Evolutionary conservation across 64 coral and sea anemone genomes (phyloP), one percentile per base, ranked within the genome.

Genomic region (Stichodactyla helianthus): DNA sequence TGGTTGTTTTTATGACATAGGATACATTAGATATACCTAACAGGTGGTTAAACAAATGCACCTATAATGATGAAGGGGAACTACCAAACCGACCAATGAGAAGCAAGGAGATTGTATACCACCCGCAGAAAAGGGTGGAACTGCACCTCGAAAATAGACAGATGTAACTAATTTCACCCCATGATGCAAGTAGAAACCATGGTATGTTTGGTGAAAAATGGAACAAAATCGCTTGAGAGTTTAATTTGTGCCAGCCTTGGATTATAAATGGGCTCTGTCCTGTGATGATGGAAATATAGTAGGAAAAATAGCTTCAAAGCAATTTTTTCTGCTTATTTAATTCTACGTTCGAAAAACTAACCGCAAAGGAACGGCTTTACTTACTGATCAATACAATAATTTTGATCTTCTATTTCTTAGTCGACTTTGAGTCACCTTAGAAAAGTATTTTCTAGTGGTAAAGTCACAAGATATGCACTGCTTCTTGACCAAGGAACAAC

Each of bases 401-500:
- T 13, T 74, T 74, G 25, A 74, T 74, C 68, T 74, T 15, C 68
- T 2, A 12, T 74, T 74, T 74, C 25, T 74, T 11, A 11, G 35
- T 74, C 12, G 12, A 10, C 22, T 11, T 74, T 10, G 68, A 74
- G 11, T 74, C 23, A 26, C 7, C 2, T 26, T 11, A 26, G 12
- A 74, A n/a, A 31, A 10, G n/a, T 8, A 11, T 23, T 26, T 31
- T 74, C 7, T 27, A 27, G 26, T 23, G 25, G 65, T 20, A 70
- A n/a, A 20, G 65, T 74, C 20, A 1, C 10, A 35, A 91, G 44
- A 62, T 56, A 96, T 96, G 94, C 94, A 96, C 83, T 93, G 88
- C 55, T 96, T 89, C 88, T 52, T 96, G 15, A 82, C 94, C 23
- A 96, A 96, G 55, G 94, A 96, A 83, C 94, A 96, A 54, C 64